Conservation (phyloP, 2,113 vertebrate species). For the Leptosomus discolor region DNA sequence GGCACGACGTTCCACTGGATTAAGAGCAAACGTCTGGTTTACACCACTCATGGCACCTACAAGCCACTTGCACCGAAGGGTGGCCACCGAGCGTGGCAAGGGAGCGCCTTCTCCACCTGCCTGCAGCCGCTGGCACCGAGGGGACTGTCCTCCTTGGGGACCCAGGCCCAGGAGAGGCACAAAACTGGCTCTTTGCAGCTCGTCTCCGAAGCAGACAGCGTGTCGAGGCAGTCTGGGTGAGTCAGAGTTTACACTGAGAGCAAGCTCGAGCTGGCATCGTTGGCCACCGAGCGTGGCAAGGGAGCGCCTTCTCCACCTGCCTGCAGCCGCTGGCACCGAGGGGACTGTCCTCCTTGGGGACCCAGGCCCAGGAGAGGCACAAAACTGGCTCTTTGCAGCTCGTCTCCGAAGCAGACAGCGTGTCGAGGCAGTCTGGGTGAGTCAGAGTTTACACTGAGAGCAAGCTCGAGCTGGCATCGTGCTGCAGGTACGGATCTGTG, state of each 20-base stretch:
- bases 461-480: not conserved
- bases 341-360: not conserved
- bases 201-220: not conserved
- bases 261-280: not conserved
- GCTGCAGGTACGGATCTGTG: not conserved
- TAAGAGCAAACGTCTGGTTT: accelerated
- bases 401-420: not conserved
- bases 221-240: not conserved
- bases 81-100: accelerated
- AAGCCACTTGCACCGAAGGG: not conserved
- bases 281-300: accelerated
- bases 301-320: accelerated
- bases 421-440: not conserved
- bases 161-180: not conserved
- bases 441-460: not conserved
- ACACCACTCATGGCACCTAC: not conserved
- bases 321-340: accelerated
- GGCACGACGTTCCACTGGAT: accelerated
- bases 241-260: not conserved
- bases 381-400: not conserved
- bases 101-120: accelerated
- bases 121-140: accelerated
- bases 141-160: not conserved
- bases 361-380: not conserved
- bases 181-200: not conserved